phyloP scores from a whole-genome alignment of 2,797 vertebrate species.

The Acanthiza pusilla region DNA sequence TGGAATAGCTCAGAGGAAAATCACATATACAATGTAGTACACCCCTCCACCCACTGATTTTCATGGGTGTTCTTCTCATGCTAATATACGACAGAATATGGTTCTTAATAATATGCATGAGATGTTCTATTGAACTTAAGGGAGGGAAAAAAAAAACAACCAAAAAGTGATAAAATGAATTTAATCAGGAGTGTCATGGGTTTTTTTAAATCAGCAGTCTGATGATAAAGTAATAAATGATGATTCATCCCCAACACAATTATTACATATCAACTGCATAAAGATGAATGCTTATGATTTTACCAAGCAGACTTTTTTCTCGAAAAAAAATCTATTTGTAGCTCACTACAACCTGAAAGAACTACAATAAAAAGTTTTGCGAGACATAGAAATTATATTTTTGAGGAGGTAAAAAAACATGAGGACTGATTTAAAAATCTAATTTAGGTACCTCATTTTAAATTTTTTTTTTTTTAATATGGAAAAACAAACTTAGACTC shows the following conservation, averaged over 20 bases:
- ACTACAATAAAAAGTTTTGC: not conserved
- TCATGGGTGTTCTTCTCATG: conserved; percentile 45
- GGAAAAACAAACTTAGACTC: not conserved
- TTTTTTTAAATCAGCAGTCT: not conserved
- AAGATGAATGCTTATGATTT: conserved; percentile 33
- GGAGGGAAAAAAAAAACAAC: not conserved
- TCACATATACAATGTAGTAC: not conserved
- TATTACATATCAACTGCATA: conserved; percentile 41
- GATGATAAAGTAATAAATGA: conserved; percentile 63
- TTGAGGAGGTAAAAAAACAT: not conserved
- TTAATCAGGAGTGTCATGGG: not conserved
- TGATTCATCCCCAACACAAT: conserved; percentile 52
- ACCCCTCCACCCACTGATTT: conserved; percentile 30
- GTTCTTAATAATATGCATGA: conserved; percentile 43
- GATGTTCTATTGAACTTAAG: conserved; percentile 34
- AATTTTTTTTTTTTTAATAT: not conserved
- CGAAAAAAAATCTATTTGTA: not conserved
- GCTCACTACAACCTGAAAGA: not conserved
- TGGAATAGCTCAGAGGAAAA: conserved; percentile 39
- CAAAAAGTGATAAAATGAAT: conserved; percentile 6
- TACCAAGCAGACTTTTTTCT: not conserved
- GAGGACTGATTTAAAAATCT: not conserved
- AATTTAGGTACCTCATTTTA: not conserved
- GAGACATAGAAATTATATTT: not conserved
- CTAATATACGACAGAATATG: conserved; percentile 25